These are phyloP conservation scores for Lagorchestes hirsutus DNA, from an alignment of 2,797 vertebrate species.

Conservation along the genomic window DNA sequence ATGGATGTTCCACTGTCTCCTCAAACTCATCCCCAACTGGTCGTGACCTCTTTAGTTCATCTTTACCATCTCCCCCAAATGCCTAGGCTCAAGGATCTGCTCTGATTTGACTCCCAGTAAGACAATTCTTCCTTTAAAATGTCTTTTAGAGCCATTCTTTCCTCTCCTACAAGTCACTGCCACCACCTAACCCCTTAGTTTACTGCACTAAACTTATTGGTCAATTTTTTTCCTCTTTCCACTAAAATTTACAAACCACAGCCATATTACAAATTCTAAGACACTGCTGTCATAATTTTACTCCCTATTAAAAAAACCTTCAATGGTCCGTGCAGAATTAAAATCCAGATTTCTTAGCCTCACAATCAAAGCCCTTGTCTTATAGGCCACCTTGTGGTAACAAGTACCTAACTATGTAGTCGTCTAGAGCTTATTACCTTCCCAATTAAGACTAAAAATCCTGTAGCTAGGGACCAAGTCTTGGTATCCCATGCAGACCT, in stretches of 20 bases:
- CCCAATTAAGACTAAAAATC: background rate
- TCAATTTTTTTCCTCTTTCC: background rate
- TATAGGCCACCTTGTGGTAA: background rate
- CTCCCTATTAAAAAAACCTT: background rate
- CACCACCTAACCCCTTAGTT: background rate
- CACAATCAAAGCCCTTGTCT: background rate
- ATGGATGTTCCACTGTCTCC: constrained; percentile 6
- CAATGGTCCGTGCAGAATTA: background rate
- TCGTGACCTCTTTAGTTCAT: background rate
- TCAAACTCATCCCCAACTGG: constrained; percentile 47
- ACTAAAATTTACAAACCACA: background rate
- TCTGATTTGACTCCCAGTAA: background rate
- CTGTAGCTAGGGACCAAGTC: background rate
- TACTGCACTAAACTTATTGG: background rate
- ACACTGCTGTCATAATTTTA: background rate
- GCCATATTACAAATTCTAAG: background rate
- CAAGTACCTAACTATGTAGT: background rate
- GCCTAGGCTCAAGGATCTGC: background rate
- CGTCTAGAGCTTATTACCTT: background rate
- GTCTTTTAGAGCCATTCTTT: background rate
- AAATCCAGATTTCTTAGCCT: background rate
- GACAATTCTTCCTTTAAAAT: background rate
- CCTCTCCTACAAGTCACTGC: background rate
- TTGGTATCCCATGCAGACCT: background rate
- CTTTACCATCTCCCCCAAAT: background rate